Conservation (phyloP, 1,140 invertebrate genomes). For the Trichoplusia ni region DNA sequence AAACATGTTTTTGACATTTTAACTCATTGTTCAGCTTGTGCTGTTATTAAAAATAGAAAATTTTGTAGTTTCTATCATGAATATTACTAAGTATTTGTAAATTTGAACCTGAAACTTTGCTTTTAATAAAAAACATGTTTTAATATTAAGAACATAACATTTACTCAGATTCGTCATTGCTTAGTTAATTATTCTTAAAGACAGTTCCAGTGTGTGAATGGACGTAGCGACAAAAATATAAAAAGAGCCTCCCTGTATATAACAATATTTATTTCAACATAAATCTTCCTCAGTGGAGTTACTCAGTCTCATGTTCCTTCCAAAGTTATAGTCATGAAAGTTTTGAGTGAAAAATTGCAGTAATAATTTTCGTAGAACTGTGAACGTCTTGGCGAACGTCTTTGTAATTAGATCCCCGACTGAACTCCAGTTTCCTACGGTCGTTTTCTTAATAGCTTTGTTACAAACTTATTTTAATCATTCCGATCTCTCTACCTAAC, state of each 20-base stretch:
- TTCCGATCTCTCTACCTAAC: constrained; percentile 5
- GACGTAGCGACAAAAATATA: neutral
- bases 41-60: too few relatives aligned
- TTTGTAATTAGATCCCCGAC: constrained; percentile 63
- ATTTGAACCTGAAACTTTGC: too few relatives aligned
- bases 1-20: too few relatives aligned
- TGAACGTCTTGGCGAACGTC: constrained; percentile 59
- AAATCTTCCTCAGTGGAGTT: constrained; percentile 44
- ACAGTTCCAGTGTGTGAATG: too few relatives aligned
- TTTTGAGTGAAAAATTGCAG: constrained; percentile 69
- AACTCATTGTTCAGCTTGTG: too few relatives aligned
- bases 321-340: constrained; percentile 50
- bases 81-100: too few relatives aligned
- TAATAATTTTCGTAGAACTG: constrained; percentile 66
- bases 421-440: constrained; percentile 54
- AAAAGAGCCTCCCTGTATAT: constrained; percentile 26
- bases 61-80: too few relatives aligned
- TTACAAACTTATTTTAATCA: constrained; percentile 52
- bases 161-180: too few relatives aligned
- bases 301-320: constrained; percentile 38
- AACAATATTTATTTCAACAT: constrained; percentile 42
- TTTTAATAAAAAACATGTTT: too few relatives aligned
- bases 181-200: too few relatives aligned
- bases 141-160: too few relatives aligned
- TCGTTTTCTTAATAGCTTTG: constrained; percentile 64